These are phyloP conservation scores for Thera obeliscata DNA, from an alignment of 2,888 invertebrate genomes.

Conservation along the genomic window DNA sequence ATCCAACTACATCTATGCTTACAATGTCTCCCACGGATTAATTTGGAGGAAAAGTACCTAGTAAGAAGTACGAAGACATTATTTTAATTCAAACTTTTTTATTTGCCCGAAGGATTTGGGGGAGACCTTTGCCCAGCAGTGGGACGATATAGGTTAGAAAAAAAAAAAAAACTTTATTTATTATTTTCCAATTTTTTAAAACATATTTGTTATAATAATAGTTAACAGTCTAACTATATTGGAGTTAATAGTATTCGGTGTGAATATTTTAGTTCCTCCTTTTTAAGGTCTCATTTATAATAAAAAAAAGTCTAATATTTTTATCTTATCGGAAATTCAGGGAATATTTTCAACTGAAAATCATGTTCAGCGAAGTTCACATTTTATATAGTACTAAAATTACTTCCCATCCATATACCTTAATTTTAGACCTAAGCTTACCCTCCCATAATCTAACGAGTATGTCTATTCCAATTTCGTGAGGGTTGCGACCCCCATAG, in stretches of 20 bases:
- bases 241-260: background rate
- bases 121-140: too few species aligned
- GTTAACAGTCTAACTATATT: background rate
- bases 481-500: slow-evolving; percentile 41
- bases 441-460: slow-evolving; percentile 17
- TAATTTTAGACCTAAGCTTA: slow-evolving; percentile 21
- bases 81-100: background rate
- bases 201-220: background rate
- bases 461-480: slow-evolving; percentile 23
- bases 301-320: background rate
- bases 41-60: too few species aligned
- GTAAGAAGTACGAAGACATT: too few species aligned
- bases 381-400: slow-evolving; percentile 19
- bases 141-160: too few species aligned
- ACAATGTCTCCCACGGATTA: too few species aligned
- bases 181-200: background rate
- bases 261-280: background rate
- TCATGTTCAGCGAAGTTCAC: slow-evolving; percentile 3
- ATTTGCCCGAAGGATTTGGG: too few species aligned
- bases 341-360: background rate
- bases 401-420: slow-evolving; percentile 27
- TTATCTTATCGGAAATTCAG: background rate
- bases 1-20: too few species aligned
- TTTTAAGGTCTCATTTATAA: too few species aligned
- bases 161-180: too few species aligned